Evolutionary conservation across 2,113 vertebrate species (phyloP), one percentile per base, ranked within the genome.

Genomic region (Cololabis saira): DNA sequence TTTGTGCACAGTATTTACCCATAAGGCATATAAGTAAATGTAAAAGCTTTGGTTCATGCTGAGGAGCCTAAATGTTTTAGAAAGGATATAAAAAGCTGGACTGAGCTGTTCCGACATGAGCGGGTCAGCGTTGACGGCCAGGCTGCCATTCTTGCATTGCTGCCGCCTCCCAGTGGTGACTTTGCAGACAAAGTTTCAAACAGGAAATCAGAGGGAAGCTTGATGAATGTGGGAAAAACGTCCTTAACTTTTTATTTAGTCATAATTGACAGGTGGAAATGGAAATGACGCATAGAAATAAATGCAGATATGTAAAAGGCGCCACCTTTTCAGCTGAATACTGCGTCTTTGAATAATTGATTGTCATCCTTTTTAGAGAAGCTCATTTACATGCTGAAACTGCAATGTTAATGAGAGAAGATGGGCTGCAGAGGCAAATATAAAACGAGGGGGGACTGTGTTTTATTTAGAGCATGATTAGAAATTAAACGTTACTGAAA

Each of bases 81-180:
- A 12, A 45, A 10, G 18, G 12, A 18, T 6, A 24, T 13, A 53
- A 45, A 24, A 9, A 54, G 12, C 50, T 13, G 21, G 9, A 12
- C 13, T 58, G 40, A 58, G 1, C 56, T 45, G 3, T 14, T 22
- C 3, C 54, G 5, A 5, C 19, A 58, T 24, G 33, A n/a, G 19
- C 42, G 40, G n/a, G 1, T 2, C n/a, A n/a, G 43, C 24, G 33
- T 7, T 37, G 10, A 37, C 6, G 16, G n/a, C n/a, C 17, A 3
- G 2, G 15, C 12, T 47, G 17, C 12, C 0, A 12, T 4, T 58
- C 59, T 27, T 18, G 47, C 12, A 58, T 12, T 11, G 12, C 67
- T 67, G 21, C 1, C 72, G 40, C 67, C 76, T 63, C 57, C 73
- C 69, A 41, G 72, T 66, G 81, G 65, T 49, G 1, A 3, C n/a